Percentiles rank a stretch among this genome's conserved stretches.
Conservation (phyloP, 2,797 vertebrate species). For the Silurus aristotelis region DNA sequence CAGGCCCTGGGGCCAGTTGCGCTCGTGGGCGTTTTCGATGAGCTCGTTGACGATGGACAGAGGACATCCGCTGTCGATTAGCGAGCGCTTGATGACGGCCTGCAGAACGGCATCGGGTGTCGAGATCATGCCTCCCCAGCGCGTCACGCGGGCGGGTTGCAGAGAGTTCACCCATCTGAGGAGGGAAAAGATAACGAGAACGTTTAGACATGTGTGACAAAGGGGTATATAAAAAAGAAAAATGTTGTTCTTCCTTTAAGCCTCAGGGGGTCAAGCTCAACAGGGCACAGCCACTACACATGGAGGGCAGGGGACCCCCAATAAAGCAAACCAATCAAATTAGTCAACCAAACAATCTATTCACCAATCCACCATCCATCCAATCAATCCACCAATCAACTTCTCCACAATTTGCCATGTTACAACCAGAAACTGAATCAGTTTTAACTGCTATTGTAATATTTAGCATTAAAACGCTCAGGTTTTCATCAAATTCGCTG, state of each 20-base stretch:
- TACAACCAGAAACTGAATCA: not conserved
- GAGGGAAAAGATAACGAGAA: too few relatives aligned
- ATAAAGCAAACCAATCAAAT: too few relatives aligned
- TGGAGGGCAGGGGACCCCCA: too few relatives aligned
- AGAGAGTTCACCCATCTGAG: conserved; percentile 96
- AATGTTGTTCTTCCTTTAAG: not conserved
- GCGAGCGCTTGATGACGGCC: conserved; percentile 94
- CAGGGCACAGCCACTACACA: too few relatives aligned
- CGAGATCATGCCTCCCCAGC: conserved; percentile 99
- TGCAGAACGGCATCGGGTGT: conserved; percentile 95
- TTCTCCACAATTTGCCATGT: not conserved
- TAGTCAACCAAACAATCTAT: too few relatives aligned
- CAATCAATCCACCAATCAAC: too few relatives aligned
- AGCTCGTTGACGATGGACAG: conserved; percentile 95
- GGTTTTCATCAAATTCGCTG: not conserved
- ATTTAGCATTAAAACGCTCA: not conserved
- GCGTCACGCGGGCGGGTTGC: conserved; percentile 93
- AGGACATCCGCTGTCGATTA: conserved; percentile 96
- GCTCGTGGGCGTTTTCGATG: conserved; percentile 96
- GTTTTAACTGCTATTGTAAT: not conserved
- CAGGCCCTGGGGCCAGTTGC: conserved; percentile 97
- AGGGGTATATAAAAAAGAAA: not conserved
- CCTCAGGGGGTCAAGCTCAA: too few relatives aligned
- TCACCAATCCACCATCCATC: too few relatives aligned
- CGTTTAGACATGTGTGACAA: not conserved